Percentiles rank a stretch among this genome's conserved stretches.
phyloP scores from a whole-genome alignment of 2,113 vertebrate genomes.

The Chlorocebus sabaeus region DNA sequence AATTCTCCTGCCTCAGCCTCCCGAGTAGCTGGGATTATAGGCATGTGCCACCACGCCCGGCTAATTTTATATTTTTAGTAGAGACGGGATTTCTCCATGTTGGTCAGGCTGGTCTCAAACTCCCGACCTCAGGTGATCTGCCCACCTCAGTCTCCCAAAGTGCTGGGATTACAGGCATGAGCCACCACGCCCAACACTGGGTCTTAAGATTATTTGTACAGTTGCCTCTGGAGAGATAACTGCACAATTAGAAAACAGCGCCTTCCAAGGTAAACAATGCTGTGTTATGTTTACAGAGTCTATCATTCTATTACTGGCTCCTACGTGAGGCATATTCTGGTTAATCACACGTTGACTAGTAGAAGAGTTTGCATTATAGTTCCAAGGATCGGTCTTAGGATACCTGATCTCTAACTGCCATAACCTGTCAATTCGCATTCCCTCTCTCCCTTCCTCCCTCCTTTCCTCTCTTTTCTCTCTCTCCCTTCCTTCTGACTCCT shows the following conservation, averaged over 20 bases:
- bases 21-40: too few species aligned
- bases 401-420: background rate
- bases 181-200: too few species aligned
- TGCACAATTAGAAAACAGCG: background rate
- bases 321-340: background rate
- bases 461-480: background rate
- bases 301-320: background rate
- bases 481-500: accelerated
- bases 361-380: background rate
- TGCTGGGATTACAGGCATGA: too few species aligned
- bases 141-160: too few species aligned
- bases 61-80: too few species aligned
- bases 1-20: too few species aligned
- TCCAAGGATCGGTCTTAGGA: background rate
- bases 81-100: too few species aligned
- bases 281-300: background rate
- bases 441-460: background rate
- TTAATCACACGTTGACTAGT: background rate
- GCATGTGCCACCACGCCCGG: too few species aligned
- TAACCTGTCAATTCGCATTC: background rate
- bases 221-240: background rate
- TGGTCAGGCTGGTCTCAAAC: too few species aligned
- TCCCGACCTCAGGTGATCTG: too few species aligned
- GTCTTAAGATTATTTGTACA: background rate
- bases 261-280: background rate